These are phyloP conservation scores for Romanogobio albipinnatus DNA, from an alignment of 2,113 vertebrate genomes.

Conservation along the genomic window DNA sequence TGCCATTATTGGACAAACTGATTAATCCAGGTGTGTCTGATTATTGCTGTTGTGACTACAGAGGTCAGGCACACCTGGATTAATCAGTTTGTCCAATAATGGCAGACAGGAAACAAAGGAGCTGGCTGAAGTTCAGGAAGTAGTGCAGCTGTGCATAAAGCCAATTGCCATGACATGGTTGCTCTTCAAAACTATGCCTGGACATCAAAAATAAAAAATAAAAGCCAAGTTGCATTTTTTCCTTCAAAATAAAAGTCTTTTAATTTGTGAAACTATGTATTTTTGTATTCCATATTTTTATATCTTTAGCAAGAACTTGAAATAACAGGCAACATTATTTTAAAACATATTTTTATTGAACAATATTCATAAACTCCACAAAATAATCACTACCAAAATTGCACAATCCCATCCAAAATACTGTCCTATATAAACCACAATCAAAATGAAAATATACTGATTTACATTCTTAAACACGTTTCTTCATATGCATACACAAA, in stretches of 20 bases:
- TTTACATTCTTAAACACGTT: not conserved
- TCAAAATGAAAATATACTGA: not conserved
- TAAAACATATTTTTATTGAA: constrained; percentile 24
- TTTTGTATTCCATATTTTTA: not conserved
- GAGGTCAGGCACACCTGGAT: too few relatives aligned
- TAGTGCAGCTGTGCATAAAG: too few relatives aligned
- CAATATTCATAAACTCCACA: not conserved
- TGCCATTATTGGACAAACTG: too few relatives aligned
- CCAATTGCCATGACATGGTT: not conserved
- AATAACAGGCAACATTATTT: not conserved
- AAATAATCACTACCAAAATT: not conserved
- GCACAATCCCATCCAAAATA: not conserved
- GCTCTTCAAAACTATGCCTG: constrained; percentile 4
- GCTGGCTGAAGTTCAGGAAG: too few relatives aligned
- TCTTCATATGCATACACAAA: not conserved
- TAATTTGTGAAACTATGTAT: not conserved
- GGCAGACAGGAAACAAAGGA: too few relatives aligned
- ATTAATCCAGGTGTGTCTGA: too few relatives aligned
- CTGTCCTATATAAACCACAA: not conserved
- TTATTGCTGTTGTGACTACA: too few relatives aligned
- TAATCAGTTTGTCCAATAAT: too few relatives aligned
- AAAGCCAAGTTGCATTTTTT: not conserved
- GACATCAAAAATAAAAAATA: too few relatives aligned
- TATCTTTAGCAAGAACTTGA: not conserved
- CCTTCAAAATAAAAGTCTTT: not conserved